Conservation (phyloP, 2,797 vertebrate species). For the Hydrocynus forskahlii region DNA sequence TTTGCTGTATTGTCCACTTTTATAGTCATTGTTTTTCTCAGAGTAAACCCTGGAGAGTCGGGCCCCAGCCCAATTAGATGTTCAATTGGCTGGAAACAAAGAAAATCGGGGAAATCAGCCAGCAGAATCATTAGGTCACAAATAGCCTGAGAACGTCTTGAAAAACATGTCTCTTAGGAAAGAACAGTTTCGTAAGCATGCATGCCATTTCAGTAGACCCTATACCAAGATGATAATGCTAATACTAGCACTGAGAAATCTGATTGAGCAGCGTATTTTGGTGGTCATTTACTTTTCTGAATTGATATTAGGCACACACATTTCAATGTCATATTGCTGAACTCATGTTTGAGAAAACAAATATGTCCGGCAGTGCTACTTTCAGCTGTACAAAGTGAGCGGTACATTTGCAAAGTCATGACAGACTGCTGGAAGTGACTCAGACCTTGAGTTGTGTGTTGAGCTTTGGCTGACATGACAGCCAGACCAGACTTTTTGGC, state of each 20-base stretch:
- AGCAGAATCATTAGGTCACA: slow-evolving; percentile 17
- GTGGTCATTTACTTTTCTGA: not conserved
- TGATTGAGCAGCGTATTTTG: not conserved
- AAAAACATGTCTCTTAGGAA: slow-evolving; percentile 1
- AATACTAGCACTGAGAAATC: not conserved
- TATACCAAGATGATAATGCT: not conserved
- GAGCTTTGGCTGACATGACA: slow-evolving; percentile 14
- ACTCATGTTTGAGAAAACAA: not conserved
- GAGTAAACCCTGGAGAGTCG: not conserved
- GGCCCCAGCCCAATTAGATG: slow-evolving; percentile 7
- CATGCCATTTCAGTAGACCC: not conserved
- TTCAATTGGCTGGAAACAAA: slow-evolving; percentile 34
- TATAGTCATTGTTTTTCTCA: slow-evolving; percentile 12
- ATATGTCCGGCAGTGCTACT: not conserved
- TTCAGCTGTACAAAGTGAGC: not conserved
- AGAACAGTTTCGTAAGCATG: slow-evolving; percentile 13
- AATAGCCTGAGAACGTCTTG: slow-evolving; percentile 25
- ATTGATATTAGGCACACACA: not conserved
- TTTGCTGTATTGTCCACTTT: slow-evolving; percentile 19
- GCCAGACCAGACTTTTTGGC: slow-evolving; percentile 9
- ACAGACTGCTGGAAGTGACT: slow-evolving; percentile 5
- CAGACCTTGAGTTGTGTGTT: slow-evolving; percentile 5
- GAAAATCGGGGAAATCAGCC: slow-evolving; percentile 21
- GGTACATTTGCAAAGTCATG: not conserved
- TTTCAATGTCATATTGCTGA: not conserved